phyloP scores from a whole-genome alignment of 2,113 vertebrate genomes.

The Eretmodus cyanostictus region DNA sequence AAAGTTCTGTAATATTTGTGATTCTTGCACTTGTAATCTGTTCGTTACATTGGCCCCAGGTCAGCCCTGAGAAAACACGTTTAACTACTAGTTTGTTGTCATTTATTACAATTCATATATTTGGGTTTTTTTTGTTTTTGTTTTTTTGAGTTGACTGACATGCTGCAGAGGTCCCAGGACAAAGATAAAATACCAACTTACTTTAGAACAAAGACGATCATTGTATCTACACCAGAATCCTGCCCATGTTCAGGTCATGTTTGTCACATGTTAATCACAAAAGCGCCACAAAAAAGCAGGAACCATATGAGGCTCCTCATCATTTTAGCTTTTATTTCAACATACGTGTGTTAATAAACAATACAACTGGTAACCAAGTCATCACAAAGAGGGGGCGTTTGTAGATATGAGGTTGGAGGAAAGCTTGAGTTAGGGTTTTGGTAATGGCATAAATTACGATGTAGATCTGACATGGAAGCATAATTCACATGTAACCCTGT shows the following conservation, averaged over 20 bases:
- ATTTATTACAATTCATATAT: not conserved
- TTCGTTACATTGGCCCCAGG: not conserved
- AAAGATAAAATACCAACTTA: not conserved
- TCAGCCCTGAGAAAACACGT: not conserved
- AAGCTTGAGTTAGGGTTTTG: not conserved
- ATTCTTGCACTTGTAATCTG: not conserved
- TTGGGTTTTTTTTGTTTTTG: not conserved
- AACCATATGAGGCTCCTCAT: not conserved
- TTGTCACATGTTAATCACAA: not conserved
- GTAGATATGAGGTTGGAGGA: not conserved
- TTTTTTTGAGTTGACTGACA: not conserved
- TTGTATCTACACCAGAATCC: not conserved
- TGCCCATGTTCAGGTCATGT: not conserved
- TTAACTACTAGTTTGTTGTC: not conserved
- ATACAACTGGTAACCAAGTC: not conserved
- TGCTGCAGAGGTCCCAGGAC: not conserved
- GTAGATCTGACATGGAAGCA: not conserved
- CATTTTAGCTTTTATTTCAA: not conserved
- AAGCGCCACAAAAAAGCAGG: not conserved
- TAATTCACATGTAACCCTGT: not conserved
- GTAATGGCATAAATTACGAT: not conserved
- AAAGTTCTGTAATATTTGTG: slow-evolving; percentile 56
- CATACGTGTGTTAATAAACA: not conserved
- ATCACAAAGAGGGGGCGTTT: not conserved
- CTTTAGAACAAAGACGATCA: not conserved